Conservation (phyloP, 2,797 vertebrate genomes). For the Astyanax mexicanus region DNA sequence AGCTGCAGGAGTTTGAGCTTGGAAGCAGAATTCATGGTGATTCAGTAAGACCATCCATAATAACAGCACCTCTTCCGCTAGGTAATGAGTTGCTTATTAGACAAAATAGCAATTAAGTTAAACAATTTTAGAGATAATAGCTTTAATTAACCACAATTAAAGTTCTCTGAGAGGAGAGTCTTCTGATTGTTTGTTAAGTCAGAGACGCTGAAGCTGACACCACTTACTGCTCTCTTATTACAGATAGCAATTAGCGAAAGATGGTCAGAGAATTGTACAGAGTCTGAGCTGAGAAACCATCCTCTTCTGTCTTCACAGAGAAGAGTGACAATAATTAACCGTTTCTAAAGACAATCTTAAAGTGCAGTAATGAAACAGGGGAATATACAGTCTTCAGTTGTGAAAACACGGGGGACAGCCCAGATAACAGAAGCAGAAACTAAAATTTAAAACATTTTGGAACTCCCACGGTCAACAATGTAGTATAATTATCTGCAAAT, state of each 20-base stretch:
- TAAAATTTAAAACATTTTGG: too few relatives aligned
- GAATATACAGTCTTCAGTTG: too few relatives aligned
- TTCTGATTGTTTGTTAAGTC: conserved; percentile 47
- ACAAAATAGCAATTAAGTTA: not conserved
- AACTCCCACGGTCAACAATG: too few relatives aligned
- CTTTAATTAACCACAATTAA: too few relatives aligned
- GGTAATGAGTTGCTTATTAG: not conserved
- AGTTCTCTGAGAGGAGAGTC: conserved; percentile 18
- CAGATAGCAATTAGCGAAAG: conserved; percentile 47
- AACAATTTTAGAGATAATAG: not conserved
- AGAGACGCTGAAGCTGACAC: conserved; percentile 30
- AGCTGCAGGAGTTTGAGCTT: too few relatives aligned
- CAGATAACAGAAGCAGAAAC: too few relatives aligned
- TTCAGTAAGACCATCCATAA: too few relatives aligned
- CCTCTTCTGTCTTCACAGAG: conserved; percentile 8
- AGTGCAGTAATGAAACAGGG: too few relatives aligned
- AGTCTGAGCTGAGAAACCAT: conserved; percentile 21
- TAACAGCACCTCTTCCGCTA: not conserved
- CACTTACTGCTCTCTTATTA: conserved; percentile 34
- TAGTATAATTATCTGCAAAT: too few relatives aligned
- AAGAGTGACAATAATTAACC: conserved; percentile 16
- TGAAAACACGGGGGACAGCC: too few relatives aligned
- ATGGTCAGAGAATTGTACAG: conserved; percentile 36
- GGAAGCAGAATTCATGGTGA: too few relatives aligned
- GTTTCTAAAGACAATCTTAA: too few relatives aligned